Evolutionary conservation across 2,888 invertebrate genomes (phyloP).

Genomic region (Ophonus ardosiacus): DNA sequence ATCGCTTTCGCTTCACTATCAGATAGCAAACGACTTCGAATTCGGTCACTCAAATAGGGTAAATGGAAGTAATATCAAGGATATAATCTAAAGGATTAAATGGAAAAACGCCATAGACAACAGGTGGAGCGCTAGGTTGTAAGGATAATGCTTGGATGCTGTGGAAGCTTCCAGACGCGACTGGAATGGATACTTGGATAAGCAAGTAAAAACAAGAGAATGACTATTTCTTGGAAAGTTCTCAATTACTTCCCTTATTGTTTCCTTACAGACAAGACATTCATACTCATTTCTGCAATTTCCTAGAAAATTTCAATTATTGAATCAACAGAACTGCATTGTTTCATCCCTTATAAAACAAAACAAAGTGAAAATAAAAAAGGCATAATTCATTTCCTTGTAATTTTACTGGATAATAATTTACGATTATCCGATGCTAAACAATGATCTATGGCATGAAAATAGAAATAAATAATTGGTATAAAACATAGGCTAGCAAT

Average conservation of each 20-base stretch:
- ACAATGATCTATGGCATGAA: slow-evolving; percentile 13
- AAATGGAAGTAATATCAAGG: slow-evolving; percentile 31
- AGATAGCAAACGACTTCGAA: slow-evolving; percentile 5
- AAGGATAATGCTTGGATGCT: slow-evolving; percentile 41
- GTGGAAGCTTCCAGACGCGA: slow-evolving; percentile 29
- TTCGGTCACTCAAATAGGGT: slow-evolving; percentile 13
- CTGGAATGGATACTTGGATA: slow-evolving; percentile 33
- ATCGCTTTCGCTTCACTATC: slow-evolving; percentile 13
- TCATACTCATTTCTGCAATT: slow-evolving; percentile 6
- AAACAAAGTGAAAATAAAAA: not conserved
- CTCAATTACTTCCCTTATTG: slow-evolving; percentile 28
- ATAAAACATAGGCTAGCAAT: slow-evolving; percentile 47
- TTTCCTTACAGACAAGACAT: slow-evolving; percentile 7
- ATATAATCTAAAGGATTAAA: slow-evolving; percentile 38
- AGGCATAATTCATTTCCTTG: slow-evolving; percentile 13
- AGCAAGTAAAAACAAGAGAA: slow-evolving; percentile 28
- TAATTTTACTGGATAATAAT: not conserved
- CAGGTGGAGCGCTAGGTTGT: slow-evolving; percentile 36
- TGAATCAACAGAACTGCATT: not conserved
- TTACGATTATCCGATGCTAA: slow-evolving; percentile 18
- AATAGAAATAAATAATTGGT: slow-evolving; percentile 41
- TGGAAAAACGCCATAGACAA: slow-evolving; percentile 36
- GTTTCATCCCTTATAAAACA: not conserved
- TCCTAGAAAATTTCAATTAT: not conserved
- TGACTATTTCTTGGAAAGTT: slow-evolving; percentile 33